Evolutionary conservation across 2,888 invertebrate species (phyloP).

Genomic region (Apotomis capreana): DNA sequence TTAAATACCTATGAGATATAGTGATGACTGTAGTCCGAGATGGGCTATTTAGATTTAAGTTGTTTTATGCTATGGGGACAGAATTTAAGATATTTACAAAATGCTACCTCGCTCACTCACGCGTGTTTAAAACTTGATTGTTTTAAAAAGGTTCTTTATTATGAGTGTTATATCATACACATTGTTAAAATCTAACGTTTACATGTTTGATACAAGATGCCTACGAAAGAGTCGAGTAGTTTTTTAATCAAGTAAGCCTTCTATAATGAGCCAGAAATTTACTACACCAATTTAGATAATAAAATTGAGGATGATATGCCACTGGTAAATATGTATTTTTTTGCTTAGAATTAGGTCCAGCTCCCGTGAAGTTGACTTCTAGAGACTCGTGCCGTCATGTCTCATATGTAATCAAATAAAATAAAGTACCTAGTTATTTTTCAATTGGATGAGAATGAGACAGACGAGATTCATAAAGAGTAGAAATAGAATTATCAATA

Average conservation of each 20-base stretch:
- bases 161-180: conserved; percentile 46
- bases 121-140: conserved; percentile 44
- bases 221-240: conserved; percentile 47
- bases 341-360: too few species aligned
- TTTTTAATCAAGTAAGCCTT: conserved; percentile 49
- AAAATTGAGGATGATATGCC: too few species aligned
- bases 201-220: conserved; percentile 52
- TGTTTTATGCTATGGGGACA: conserved; percentile 80
- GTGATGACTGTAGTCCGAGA: conserved; percentile 75
- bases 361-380: too few species aligned
- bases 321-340: too few species aligned
- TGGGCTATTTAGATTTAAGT: conserved; percentile 66
- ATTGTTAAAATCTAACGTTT: conserved; percentile 57
- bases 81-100: conserved; percentile 78
- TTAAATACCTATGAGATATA: conserved; percentile 83
- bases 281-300: too few species aligned
- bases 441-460: too few species aligned
- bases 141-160: conserved; percentile 34
- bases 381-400: too few species aligned
- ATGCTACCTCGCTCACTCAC: conserved; percentile 76
- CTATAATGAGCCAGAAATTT: background rate
- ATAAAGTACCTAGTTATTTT: too few species aligned
- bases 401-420: too few species aligned
- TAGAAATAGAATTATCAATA: too few species aligned
- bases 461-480: too few species aligned